Conservation (phyloP, 2,113 vertebrate genomes). For the Varanus komodoensis region DNA sequence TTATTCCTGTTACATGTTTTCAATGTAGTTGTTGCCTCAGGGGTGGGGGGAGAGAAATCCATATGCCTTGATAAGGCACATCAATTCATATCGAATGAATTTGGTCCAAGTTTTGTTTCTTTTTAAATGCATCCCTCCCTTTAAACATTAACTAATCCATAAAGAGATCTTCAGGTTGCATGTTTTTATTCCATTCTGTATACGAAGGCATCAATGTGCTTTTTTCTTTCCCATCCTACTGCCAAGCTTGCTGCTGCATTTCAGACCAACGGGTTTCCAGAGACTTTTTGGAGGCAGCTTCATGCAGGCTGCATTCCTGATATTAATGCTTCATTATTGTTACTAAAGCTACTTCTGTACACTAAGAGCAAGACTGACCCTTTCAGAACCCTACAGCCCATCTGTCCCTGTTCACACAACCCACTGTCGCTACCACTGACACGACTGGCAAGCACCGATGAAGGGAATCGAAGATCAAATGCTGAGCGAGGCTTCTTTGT, state of each 20-base stretch:
- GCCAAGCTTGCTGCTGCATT: not conserved
- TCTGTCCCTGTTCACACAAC: accelerated
- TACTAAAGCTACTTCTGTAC: not conserved
- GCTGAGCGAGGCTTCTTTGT: accelerated
- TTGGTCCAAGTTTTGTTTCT: not conserved
- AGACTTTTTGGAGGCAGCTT: not conserved
- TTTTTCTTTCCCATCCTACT: not conserved
- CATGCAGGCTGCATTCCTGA: not conserved
- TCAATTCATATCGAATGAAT: not conserved
- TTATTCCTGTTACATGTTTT: not conserved
- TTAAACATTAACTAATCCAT: not conserved
- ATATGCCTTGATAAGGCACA: not conserved
- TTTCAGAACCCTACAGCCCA: not conserved
- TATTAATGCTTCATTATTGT: not conserved
- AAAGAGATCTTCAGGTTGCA: not conserved
- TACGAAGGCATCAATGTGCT: not conserved
- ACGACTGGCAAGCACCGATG: accelerated
- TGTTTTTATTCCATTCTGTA: not conserved
- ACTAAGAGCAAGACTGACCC: not conserved
- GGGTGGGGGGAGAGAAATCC: not conserved
- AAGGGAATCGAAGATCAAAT: not conserved
- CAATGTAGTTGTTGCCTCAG: not conserved
- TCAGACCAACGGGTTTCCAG: not conserved
- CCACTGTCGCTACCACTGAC: not conserved
- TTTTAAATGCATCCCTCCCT: not conserved